These are phyloP conservation scores for Rhopalosiphum nymphaeae DNA, from an alignment of 2,888 invertebrate species.

Conservation along the genomic window DNA sequence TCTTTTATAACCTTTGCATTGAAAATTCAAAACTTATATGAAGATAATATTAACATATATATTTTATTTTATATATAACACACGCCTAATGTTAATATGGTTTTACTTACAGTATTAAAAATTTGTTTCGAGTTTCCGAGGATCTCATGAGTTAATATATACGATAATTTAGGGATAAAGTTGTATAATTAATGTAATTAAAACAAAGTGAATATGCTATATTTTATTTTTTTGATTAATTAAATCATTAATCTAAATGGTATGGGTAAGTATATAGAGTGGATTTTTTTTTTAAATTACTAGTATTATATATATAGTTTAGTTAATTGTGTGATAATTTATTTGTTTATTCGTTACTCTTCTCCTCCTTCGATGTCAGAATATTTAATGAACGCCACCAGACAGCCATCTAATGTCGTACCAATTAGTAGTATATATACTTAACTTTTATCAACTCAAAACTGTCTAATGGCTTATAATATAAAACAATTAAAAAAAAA, in stretches of 20 bases:
- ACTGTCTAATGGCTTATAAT: not conserved
- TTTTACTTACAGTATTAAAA: not conserved
- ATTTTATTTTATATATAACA: not conserved
- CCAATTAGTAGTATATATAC: constrained; percentile 17
- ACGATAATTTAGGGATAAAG: constrained; percentile 16
- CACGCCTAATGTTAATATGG: not conserved
- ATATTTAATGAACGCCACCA: constrained; percentile 10
- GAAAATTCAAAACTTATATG: constrained; percentile 11
- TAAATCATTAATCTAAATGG: not conserved
- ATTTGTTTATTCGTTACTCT: not conserved
- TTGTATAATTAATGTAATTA: constrained; percentile 32
- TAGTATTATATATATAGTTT: not conserved
- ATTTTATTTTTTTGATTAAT: constrained; percentile 16
- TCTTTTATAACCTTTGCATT: constrained; percentile 22
- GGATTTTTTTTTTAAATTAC: not conserved
- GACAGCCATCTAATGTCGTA: constrained; percentile 13
- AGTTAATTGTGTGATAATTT: constrained; percentile 26
- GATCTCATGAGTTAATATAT: not conserved
- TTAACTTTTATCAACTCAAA: not conserved
- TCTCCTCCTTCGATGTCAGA: not conserved
- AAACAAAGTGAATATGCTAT: constrained; percentile 26
- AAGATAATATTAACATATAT: constrained; percentile 1
- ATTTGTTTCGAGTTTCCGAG: not conserved
- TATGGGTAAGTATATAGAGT: not conserved
- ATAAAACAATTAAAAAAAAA: not conserved